These are phyloP conservation scores for Volucella inanis DNA, from an alignment of 2,888 invertebrate species.

Conservation along the genomic window DNA sequence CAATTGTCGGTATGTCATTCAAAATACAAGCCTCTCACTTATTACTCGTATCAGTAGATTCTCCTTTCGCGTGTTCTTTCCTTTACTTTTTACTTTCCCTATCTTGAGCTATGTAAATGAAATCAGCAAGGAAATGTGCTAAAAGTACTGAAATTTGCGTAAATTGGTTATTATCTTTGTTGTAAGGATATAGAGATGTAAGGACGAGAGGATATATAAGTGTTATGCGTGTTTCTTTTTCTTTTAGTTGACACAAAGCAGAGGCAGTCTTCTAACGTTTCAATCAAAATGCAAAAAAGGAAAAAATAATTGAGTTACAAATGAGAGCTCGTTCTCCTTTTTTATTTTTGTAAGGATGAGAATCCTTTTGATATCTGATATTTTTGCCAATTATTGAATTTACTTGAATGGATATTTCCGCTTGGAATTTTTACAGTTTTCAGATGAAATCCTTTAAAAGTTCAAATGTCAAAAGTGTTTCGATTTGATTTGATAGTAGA, in stretches of 20 bases:
- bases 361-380: constrained; percentile 66
- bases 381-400: constrained; percentile 64
- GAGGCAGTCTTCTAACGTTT: constrained; percentile 30
- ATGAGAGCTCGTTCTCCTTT: constrained; percentile 11
- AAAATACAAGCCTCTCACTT: constrained; percentile 27
- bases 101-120: constrained; percentile 30
- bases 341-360: constrained; percentile 3
- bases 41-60: constrained; percentile 18
- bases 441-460: background rate
- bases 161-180: constrained; percentile 66
- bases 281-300: constrained; percentile 38
- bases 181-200: constrained; percentile 19
- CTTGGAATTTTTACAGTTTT: background rate
- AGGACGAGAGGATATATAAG: constrained; percentile 2
- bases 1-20: constrained; percentile 26
- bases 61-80: background rate
- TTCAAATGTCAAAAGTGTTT: too few species aligned
- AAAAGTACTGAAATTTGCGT: constrained; percentile 61
- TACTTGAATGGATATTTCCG: constrained; percentile 48
- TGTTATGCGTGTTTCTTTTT: constrained; percentile 14
- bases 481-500: too few species aligned
- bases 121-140: constrained; percentile 62
- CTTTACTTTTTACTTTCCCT: background rate
- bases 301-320: constrained; percentile 55
- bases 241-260: constrained; percentile 16